Percentiles rank a stretch among this genome's conserved stretches.
Evolutionary conservation across 2,888 invertebrate genomes (phyloP).

Genomic region (Aporophyla lueneburgensis): DNA sequence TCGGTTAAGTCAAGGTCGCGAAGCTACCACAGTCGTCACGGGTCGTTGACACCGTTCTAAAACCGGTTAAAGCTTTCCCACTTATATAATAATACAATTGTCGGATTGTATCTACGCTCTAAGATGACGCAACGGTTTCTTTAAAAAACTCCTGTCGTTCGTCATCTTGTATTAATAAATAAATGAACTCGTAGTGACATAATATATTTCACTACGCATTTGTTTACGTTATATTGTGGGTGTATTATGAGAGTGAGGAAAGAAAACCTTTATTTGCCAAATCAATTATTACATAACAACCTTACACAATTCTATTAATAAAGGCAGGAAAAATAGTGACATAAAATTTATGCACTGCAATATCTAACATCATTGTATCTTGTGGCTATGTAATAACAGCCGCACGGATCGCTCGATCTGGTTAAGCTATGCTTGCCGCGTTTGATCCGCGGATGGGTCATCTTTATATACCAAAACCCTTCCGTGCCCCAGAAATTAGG

Average conservation of each 20-base stretch:
- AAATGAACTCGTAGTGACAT: no score
- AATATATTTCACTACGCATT: neutral
- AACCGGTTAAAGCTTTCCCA: neutral
- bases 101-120: neutral
- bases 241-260: neutral
- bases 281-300: neutral
- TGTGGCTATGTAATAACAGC: no score
- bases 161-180: neutral
- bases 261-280: neutral
- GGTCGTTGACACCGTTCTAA: conserved; percentile 5
- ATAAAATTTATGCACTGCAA: no score
- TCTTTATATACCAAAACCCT: no score
- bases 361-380: no score
- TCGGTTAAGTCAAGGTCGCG: conserved; percentile 19
- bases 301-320: neutral
- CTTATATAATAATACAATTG: neutral
- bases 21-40: neutral
- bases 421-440: no score
- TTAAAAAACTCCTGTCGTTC: neutral
- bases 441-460: no score
- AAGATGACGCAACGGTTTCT: neutral
- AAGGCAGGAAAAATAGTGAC: no score
- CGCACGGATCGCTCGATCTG: no score
- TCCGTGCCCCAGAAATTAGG: no score
- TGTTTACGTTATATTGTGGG: neutral